Evolutionary conservation across 2,888 invertebrate genomes (phyloP), one percentile per base, ranked within the genome.

Genomic region (Pediacus dermestoides): DNA sequence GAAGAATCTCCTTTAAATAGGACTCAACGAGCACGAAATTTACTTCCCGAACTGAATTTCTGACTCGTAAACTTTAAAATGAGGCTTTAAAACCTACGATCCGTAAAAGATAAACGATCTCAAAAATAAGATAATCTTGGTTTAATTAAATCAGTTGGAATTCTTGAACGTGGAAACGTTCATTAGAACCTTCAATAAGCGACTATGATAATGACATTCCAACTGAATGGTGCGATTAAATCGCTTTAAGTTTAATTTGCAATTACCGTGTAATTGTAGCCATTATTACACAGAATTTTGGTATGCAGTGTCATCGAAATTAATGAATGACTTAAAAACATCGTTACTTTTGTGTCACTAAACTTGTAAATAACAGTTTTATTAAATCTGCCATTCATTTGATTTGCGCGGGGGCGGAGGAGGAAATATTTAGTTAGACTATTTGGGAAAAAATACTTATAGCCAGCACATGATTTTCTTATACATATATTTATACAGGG

Each of bases 211-310:
- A 59, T 58, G 56, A 58, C 57, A 46, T 55, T 58, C 55, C 53
- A 47, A 46, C 44, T 50, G 55, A 55, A 55, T 52, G 52, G 52
- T 48, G 50, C 55, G 52, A 58, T 57, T 58, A 58, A 55, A 58
- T 59, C 55, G 51, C 10, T 52, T 49, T 52, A 58, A 58, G 56
- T 60, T 60, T 58, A 58, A 60, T 59, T 60, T 52, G 54, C 56
- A 56, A 60, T 60, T 58, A 57, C 53, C 46, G 45, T 52, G 53
- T 60, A 61, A 61, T 61, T 60, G 57, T 50, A 49, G 52, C 46
- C 52, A 55, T 56, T 54, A 60, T 54, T 53, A 50, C 47, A 49
- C n/a, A 14, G 23, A 43, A 44, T 53, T 51, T 44, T 44, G 48
- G 48, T 43, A 48, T 52, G 46, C 46, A 31, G 35, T 43, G 45